Conservation (phyloP, 2,888 invertebrate species). For the Elysia crispata region DNA sequence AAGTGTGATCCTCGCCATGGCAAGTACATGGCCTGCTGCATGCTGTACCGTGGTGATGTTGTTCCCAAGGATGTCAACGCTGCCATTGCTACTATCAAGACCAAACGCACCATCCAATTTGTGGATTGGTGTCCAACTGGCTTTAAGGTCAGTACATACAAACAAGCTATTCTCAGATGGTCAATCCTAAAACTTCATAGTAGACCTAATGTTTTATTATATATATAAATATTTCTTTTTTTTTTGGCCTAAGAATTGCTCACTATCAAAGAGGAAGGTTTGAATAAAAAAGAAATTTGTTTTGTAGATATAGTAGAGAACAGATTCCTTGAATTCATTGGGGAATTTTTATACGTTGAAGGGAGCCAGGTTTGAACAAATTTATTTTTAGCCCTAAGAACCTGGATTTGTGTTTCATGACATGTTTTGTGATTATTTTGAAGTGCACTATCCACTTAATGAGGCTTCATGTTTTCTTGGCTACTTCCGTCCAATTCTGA, state of each 20-base stretch:
- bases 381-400: too few species aligned
- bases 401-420: too few species aligned
- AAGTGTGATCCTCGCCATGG: conserved; percentile 78
- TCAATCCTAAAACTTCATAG: not conserved
- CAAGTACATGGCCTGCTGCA: conserved; percentile 77
- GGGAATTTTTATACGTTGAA: too few species aligned
- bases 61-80: conserved; percentile 72
- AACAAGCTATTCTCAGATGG: too few species aligned
- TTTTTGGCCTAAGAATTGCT: not conserved
- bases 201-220: not conserved
- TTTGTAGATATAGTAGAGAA: not conserved
- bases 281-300: not conserved
- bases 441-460: too few species aligned
- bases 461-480: too few species aligned
- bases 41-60: conserved; percentile 70
- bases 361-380: too few species aligned
- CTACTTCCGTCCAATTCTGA: too few species aligned
- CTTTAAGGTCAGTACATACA: conserved; percentile 73
- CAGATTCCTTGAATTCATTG: too few species aligned
- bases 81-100: conserved; percentile 70
- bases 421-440: too few species aligned
- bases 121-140: conserved; percentile 83
- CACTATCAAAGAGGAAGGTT: too few species aligned
- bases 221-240: not conserved
- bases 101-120: conserved; percentile 67